Evolutionary conservation across 2,797 vertebrate species (phyloP).

Genomic region (Halcyon chelicuti): DNA sequence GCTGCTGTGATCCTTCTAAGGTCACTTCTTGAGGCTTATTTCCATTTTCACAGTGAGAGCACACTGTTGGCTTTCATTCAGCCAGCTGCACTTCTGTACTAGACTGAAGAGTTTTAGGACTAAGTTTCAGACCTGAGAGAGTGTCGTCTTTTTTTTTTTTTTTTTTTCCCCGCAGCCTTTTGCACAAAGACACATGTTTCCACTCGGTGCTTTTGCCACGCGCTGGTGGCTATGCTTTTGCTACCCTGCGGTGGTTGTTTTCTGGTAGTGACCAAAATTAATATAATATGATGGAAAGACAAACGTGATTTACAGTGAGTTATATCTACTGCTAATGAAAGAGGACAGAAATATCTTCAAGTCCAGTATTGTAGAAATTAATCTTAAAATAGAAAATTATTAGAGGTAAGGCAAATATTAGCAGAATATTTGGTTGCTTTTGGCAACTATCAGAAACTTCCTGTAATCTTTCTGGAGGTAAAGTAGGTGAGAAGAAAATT

Average conservation of each 20-base stretch:
- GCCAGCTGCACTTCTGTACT: not conserved
- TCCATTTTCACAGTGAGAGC: not conserved
- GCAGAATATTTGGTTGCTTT: not conserved
- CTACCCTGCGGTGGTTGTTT: not conserved
- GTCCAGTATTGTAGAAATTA: not conserved
- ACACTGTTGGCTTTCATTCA: not conserved
- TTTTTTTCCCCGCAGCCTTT: not conserved
- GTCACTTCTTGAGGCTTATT: not conserved
- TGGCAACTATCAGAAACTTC: not conserved
- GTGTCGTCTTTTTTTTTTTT: not conserved
- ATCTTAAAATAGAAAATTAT: not conserved
- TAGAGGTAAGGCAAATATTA: not conserved
- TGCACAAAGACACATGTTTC: not conserved
- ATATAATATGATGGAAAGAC: not conserved
- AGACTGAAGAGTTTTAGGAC: not conserved
- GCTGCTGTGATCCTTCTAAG: accelerated
- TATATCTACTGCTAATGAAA: not conserved
- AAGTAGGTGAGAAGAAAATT: not conserved
- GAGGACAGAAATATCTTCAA: not conserved
- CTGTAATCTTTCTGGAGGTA: not conserved
- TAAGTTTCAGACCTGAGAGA: not conserved
- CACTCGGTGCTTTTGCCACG: not conserved
- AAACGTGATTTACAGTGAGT: not conserved
- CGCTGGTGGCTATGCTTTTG: not conserved
- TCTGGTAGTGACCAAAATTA: not conserved